These are phyloP conservation scores for Marmota flaviventris DNA, from an alignment of 2,113 vertebrate species.

Conservation along the genomic window DNA sequence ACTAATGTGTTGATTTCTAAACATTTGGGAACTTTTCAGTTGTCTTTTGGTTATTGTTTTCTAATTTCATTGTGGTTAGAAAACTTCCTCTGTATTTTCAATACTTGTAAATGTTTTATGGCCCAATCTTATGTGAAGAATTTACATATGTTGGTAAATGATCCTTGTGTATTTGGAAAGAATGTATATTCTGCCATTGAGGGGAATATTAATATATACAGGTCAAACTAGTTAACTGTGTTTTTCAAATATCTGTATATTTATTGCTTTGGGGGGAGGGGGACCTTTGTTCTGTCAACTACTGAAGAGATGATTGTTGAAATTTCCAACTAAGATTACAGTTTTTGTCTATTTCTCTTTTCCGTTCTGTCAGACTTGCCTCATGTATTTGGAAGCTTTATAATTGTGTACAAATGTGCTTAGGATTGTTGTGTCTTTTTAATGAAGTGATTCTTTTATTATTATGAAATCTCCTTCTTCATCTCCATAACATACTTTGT, in stretches of 20 bases:
- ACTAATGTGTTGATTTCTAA: conserved; percentile 65
- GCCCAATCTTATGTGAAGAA: conserved; percentile 51
- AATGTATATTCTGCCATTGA: conserved; percentile 64
- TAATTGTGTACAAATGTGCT: conserved; percentile 28
- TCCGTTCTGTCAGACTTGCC: conserved; percentile 46
- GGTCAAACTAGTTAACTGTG: conserved; percentile 1
- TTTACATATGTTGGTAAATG: conserved; percentile 56
- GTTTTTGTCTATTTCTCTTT: conserved; percentile 21
- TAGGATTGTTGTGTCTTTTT: conserved; percentile 55
- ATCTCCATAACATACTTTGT: conserved; percentile 45
- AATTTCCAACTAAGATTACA: conserved; percentile 49
- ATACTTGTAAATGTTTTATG: conserved; percentile 68
- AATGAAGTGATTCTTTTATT: conserved; percentile 54
- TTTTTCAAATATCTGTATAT: conserved; percentile 64
- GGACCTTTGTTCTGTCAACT: conserved; percentile 25
- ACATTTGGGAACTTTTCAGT: conserved; percentile 54
- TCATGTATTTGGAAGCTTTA: conserved; percentile 65
- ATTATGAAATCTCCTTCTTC: conserved; percentile 40
- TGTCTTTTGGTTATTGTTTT: conserved; percentile 66
- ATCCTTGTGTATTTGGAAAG: conserved; percentile 68
- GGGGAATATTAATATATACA: conserved; percentile 52
- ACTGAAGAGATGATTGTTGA: conserved; percentile 63
- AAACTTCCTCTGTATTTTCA: conserved; percentile 65
- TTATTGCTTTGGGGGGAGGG: not conserved
- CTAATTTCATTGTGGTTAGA: conserved; percentile 60